Base-by-base conservation (phyloP, 53 echinoderm and acorn worm genomes). In the Astropecten irregularis region DNA sequence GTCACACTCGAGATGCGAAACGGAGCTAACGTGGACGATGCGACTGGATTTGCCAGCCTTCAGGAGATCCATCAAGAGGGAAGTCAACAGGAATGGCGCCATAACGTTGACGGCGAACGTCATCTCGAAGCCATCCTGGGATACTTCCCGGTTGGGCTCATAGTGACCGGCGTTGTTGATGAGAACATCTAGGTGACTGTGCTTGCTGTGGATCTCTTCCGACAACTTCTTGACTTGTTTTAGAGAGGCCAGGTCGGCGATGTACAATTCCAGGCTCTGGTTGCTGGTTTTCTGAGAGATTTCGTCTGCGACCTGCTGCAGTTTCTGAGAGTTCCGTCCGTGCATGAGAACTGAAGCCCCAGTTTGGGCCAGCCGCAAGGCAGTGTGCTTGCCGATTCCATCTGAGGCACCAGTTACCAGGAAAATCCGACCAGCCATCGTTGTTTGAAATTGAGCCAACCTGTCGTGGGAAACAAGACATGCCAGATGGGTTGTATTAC, bases 61-160 rank as follows among this genome's bases (percentile, higher is more conserved):
- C 16, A 95, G 18, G 35, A 94, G 85, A 68, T 95, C 89, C 9
- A 89, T 27, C 29, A 95, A 50, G 19, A 85, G 84, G 14, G 91
- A 89, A 2, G 95, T 95, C 23, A 95, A 60, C 8, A 91, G 77
- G 40, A 95, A 95, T 15, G 95, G 95, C 18, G 95, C 89, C 49
- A 92, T 36, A 35, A 95, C 92, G 63, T 95, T 95, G 21, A 91
- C 89, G 0, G 95, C 95, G 73, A 91, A 95, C 19, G 95, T 95
- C 69, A 89, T 51, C 72, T 95, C 95, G 23, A 82, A 65, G 9
- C 95, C 95, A 82, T 95, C 92, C 6, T 15, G 66, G 0, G 95
- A 92, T 33, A 82, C 84, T 14, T 35, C 10, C 26, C 92, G 66
- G 11, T 57, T 33, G 1, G 66, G 55, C 62, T 81, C 73, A 40